Conservation (phyloP, 2,888 invertebrate species). For the Odontothrips loti region DNA sequence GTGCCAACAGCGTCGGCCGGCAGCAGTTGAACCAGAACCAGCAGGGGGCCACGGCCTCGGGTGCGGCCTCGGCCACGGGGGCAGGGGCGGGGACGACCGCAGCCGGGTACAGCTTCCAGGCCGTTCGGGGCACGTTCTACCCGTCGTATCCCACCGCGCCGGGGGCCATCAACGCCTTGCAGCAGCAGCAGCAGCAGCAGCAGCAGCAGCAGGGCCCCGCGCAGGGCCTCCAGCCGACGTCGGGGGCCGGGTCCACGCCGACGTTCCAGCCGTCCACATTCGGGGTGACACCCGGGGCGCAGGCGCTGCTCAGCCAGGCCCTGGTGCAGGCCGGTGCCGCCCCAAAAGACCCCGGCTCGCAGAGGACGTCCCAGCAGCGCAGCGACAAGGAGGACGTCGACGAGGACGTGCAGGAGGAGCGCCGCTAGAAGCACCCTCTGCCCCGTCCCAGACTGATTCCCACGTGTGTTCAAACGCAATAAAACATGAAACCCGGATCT, state of each 20-base stretch:
- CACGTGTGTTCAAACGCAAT: background rate
- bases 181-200: background rate
- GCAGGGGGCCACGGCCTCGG: too few species aligned
- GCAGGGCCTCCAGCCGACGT: background rate
- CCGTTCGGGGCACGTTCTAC: background rate
- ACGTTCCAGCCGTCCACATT: background rate
- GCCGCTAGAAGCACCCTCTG: too few species aligned
- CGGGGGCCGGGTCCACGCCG: background rate
- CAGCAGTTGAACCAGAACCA: background rate
- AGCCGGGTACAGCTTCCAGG: slow-evolving; percentile 13
- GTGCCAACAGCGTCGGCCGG: background rate
- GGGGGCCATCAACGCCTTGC: background rate
- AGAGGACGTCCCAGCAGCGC: background rate
- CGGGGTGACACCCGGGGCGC: background rate
- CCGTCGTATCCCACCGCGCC: background rate
- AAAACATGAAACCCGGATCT: background rate
- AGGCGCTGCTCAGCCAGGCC: slow-evolving; percentile 1
- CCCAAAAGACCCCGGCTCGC: background rate
- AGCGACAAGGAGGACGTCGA: background rate
- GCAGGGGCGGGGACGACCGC: background rate
- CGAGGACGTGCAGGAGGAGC: background rate
- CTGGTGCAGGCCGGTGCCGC: background rate
- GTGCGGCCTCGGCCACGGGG: too few species aligned
- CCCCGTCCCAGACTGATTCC: background rate
- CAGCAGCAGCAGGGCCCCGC: background rate